A percentile compares a stretch with the other conserved stretches of the same genome.
phyloP scores from a whole-genome alignment of 2,888 invertebrate genomes.

The Drosophila phalerata region DNA sequence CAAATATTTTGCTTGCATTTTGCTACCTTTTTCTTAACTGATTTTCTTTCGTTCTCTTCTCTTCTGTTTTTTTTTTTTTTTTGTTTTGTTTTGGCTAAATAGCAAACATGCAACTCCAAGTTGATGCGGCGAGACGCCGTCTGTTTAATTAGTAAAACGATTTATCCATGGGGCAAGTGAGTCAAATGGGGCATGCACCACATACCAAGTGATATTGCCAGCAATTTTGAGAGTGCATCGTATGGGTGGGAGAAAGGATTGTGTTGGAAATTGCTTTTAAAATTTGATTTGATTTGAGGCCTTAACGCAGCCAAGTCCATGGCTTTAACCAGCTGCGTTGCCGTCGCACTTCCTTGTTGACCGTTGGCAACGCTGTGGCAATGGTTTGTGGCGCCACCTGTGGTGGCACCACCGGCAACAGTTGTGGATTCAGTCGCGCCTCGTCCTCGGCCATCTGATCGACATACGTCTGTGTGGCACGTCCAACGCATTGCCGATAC shows the following conservation, averaged over 20 bases:
- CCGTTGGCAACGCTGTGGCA: background rate
- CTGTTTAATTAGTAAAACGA: conserved; percentile 54
- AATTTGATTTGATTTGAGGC: background rate
- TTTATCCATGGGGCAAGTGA: conserved; percentile 23
- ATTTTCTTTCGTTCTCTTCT: background rate
- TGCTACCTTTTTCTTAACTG: background rate
- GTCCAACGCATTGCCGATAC: conserved; percentile 49
- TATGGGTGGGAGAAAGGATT: background rate
- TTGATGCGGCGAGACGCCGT: conserved; percentile 24
- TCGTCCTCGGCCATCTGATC: conserved; percentile 39
- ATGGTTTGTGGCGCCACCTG: background rate
- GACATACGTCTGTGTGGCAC: conserved; percentile 49
- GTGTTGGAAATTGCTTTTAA: background rate
- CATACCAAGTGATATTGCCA: conserved; percentile 16
- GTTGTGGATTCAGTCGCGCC: background rate
- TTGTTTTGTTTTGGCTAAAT: conserved; percentile 18
- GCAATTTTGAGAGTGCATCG: conserved; percentile 31
- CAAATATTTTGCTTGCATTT: conserved; percentile 35
- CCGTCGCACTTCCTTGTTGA: background rate
- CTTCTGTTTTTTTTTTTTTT: background rate
- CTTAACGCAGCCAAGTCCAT: conserved; percentile 63
- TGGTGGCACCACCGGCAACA: conserved; percentile 6
- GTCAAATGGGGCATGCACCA: conserved; percentile 21
- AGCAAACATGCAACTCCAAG: conserved; percentile 16
- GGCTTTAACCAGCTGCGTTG: conserved; percentile 52